These are phyloP conservation scores for Agrotis segetum DNA, from an alignment of 2,888 invertebrate species.

Conservation along the genomic window DNA sequence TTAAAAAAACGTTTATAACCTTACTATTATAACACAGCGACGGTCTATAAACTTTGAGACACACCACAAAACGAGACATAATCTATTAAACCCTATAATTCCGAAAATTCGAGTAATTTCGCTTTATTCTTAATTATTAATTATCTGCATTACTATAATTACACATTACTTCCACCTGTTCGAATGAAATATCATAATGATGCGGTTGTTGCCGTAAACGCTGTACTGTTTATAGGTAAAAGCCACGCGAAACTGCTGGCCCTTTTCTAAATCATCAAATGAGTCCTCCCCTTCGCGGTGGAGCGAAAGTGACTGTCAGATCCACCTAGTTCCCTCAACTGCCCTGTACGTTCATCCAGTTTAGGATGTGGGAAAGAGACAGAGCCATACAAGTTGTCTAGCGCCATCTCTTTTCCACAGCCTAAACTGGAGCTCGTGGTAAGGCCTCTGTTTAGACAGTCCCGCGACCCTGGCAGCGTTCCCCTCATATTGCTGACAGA, in stretches of 20 bases:
- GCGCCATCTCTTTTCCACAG: no score
- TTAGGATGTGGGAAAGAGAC: no score
- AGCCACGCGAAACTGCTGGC: conserved; percentile 29
- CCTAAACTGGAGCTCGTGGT: no score
- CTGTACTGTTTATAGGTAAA: conserved; percentile 17
- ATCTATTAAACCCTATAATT: conserved; percentile 34
- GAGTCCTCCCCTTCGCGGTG: no score
- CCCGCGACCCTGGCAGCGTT: no score
- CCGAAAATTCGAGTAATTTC: conserved; percentile 36
- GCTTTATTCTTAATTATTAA: conserved; percentile 59
- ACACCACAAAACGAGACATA: conserved; percentile 17
- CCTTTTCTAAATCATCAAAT: no score
- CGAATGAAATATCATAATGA: conserved; percentile 50
- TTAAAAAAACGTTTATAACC: background rate
- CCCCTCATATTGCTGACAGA: no score
- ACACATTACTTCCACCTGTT: conserved; percentile 46
- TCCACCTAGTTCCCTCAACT: no score
- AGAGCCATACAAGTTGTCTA: no score
- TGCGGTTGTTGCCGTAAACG: conserved; percentile 18
- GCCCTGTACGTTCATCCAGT: no score
- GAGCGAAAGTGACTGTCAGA: no score
- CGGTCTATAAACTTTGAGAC: conserved; percentile 44
- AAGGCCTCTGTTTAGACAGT: no score
- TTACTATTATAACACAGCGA: background rate
- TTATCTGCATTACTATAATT: conserved; percentile 55